Evolutionary conservation across 2,888 invertebrate species (phyloP), one percentile per base, ranked within the genome.

Genomic region (Stomorhina lunata): DNA sequence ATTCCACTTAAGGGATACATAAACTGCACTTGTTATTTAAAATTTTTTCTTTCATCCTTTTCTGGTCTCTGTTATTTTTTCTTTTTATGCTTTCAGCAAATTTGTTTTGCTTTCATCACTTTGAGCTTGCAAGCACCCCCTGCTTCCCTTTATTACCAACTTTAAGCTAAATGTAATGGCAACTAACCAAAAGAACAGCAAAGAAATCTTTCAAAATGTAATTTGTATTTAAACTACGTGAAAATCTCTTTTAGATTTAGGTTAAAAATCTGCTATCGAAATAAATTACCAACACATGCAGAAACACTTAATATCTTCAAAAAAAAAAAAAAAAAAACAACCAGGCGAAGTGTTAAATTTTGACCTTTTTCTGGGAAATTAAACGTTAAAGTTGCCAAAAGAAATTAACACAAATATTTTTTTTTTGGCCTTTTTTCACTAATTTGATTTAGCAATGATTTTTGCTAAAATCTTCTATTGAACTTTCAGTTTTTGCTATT

Each of bases 141-240:
- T 15, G 15, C 22, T 34, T 10, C n/a, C 4, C 48, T 12, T 7
- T 7, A 4, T 20, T 22, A 17, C 9, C 27, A 27, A 37, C 40
- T 53, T 40, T 1, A 2, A 15, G 29, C 25, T 53, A 37, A 10
- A 27, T 27, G 34, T 53, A 7, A 53, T 37, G 34, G 17, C 25
- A 66, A 37, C 4, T 17, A 27, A 17, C n/a, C 32, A 9, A 50
- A 53, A 34, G n/a, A n/a, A n/a, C n/a, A n/a, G n/a, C n/a, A n/a
- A 53, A 34, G 22, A 9, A 43, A 43, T 43, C 17, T 43, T 22
- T 45, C 10, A n/a, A 20, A 55, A 50, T 15, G 40, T 53, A 55
- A 40, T 81, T 81, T 81, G 71, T 81, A 66, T 71, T 81, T 77
- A 61, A 71, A 72, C 65, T 66, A 73, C 40, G 55, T 71, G 71